Evolutionary conservation across 2,888 invertebrate species (phyloP).

Genomic region (Machimus rusticus): DNA sequence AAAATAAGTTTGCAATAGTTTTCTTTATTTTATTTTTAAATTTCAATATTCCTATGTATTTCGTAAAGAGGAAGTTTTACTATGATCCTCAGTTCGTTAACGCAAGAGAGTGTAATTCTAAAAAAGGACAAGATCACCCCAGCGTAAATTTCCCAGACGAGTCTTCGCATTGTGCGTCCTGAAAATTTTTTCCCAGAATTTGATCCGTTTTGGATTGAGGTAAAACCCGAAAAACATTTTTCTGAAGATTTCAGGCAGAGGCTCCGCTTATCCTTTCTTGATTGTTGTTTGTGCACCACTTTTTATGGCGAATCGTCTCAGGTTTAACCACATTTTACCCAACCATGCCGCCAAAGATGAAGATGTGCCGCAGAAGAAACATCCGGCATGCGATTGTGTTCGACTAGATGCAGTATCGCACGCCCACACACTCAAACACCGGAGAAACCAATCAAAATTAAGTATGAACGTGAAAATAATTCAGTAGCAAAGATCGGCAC

Average conservation of each 20-base stretch:
- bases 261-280: not conserved
- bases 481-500: not conserved
- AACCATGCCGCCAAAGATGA: not conserved
- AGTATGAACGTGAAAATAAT: not conserved
- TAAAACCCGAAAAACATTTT: slow-evolving; percentile 7
- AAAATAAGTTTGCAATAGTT: not conserved
- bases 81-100: not conserved
- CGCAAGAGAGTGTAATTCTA: not conserved
- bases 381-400: slow-evolving; percentile 1
- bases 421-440: not conserved
- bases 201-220: slow-evolving; percentile 19
- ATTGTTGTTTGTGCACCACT: not conserved
- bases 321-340: slow-evolving; percentile 7
- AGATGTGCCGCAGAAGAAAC: not conserved
- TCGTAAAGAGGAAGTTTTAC: not conserved
- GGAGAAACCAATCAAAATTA: not conserved
- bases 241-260: not conserved
- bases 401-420: not conserved
- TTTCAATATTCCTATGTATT: not conserved
- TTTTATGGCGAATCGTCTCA: not conserved
- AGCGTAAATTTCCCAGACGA: not conserved
- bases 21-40: not conserved
- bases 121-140: not conserved
- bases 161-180: not conserved
- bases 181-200: slow-evolving; percentile 12